Conservation (phyloP, 2,113 vertebrate species). For the Chloropsis cyanopogon region DNA sequence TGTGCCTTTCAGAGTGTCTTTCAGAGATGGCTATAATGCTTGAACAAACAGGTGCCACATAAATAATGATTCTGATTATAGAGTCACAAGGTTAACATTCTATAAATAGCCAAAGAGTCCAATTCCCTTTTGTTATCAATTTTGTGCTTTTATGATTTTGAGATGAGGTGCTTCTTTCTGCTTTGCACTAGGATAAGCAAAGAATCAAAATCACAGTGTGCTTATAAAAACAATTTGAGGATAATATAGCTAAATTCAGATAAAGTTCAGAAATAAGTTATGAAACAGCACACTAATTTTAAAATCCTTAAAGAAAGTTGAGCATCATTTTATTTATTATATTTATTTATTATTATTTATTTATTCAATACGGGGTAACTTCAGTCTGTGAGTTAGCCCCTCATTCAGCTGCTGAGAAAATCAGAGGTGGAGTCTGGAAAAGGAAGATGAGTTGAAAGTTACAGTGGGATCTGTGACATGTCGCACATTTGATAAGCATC, state of each 20-base stretch:
- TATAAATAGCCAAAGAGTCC: neutral
- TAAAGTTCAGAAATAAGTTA: neutral
- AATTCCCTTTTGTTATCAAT: neutral
- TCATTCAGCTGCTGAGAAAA: neutral
- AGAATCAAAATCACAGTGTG: neutral
- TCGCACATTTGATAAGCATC: neutral
- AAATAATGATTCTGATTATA: constrained; percentile 42
- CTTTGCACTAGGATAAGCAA: neutral
- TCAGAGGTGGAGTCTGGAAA: neutral
- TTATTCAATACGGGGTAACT: neutral
- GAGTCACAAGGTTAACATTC: constrained; percentile 14
- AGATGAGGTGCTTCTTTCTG: constrained; percentile 3
- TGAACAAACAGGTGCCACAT: neutral
- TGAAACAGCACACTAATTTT: neutral
- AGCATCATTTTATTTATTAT: neutral
- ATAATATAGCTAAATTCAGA: neutral
- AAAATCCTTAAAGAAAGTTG: neutral
- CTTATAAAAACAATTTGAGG: neutral
- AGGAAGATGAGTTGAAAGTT: neutral
- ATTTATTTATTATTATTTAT: too few species aligned
- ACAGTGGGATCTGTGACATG: neutral
- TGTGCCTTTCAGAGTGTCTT: constrained; percentile 5
- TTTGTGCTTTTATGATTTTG: neutral
- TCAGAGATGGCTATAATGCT: neutral
- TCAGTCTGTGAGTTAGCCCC: neutral